A percentile compares a stretch with the other conserved stretches of the same genome.
These are phyloP conservation scores for Drosophila pseudoobscura DNA, from an alignment of 1,140 invertebrate species.

Conservation along the genomic window DNA sequence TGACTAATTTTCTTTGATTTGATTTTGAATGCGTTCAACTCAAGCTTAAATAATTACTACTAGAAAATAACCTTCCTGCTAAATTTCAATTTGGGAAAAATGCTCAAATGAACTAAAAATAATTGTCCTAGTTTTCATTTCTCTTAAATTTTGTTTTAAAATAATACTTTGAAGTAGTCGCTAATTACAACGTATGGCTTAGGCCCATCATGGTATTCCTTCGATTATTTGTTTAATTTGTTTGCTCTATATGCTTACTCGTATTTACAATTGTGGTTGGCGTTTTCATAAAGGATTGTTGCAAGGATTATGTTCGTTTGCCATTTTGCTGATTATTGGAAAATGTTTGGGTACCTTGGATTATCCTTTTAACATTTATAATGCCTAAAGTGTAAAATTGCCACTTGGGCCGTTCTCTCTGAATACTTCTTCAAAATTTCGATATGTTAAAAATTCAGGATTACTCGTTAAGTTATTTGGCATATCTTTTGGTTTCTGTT, in stretches of 20 bases:
- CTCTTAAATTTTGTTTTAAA: slow-evolving; percentile 29
- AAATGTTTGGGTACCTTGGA: slow-evolving; percentile 51
- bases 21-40: slow-evolving; percentile 63
- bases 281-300: slow-evolving; percentile 50
- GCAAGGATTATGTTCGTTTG: slow-evolving; percentile 61
- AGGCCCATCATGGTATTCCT: slow-evolving; percentile 12
- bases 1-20: slow-evolving; percentile 55
- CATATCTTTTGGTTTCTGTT: slow-evolving; percentile 65
- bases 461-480: slow-evolving; percentile 71
- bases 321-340: slow-evolving; percentile 54
- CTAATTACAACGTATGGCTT: slow-evolving; percentile 54
- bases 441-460: slow-evolving; percentile 81
- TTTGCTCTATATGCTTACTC: slow-evolving; percentile 30
- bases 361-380: slow-evolving; percentile 47
- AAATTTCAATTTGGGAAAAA: slow-evolving; percentile 51
- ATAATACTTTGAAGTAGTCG: slow-evolving; percentile 54
- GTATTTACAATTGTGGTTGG: slow-evolving; percentile 56
- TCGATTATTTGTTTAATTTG: slow-evolving; percentile 30
- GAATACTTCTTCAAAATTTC: slow-evolving; percentile 64
- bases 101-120: slow-evolving; percentile 52
- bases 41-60: slow-evolving; percentile 56
- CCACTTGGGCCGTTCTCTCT: slow-evolving; percentile 58
- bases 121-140: slow-evolving; percentile 67
- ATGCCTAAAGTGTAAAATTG: slow-evolving; percentile 74
- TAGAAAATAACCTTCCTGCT: slow-evolving; percentile 45